Percentiles rank a stretch among this genome's conserved stretches.
phyloP scores from a whole-genome alignment of 2,113 vertebrate genomes.

The Zosterops hypoxanthus region DNA sequence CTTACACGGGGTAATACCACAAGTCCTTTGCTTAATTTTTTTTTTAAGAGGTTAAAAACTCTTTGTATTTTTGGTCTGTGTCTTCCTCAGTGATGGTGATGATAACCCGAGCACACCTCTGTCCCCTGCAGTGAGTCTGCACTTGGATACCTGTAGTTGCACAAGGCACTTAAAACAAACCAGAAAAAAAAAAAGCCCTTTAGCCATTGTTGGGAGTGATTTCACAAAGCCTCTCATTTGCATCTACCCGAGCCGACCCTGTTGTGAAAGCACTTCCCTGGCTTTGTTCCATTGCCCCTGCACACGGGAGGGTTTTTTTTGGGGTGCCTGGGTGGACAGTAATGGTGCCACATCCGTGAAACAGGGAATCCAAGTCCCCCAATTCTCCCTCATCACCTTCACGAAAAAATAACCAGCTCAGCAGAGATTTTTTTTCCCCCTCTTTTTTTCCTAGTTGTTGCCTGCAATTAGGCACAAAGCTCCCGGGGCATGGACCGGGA shows the following conservation, averaged over 20 bases:
- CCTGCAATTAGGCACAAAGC: neutral
- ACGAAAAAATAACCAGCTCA: neutral
- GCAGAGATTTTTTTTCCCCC: accelerated
- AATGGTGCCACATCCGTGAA: neutral
- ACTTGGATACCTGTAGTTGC: neutral
- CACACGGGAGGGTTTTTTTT: neutral
- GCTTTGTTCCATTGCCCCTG: neutral
- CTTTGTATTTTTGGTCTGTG: neutral
- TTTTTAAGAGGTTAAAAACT: neutral
- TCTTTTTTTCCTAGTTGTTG: neutral
- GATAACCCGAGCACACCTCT: neutral
- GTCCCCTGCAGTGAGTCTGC: too few species aligned
- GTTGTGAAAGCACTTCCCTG: neutral
- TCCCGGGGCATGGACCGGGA: neutral
- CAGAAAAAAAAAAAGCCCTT: neutral
- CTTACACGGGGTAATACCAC: neutral
- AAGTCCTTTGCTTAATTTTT: neutral
- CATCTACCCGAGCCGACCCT: too few species aligned
- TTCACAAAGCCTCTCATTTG: neutral
- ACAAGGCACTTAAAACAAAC: neutral
- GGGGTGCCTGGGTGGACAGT: accelerated
- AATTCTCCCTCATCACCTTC: too few species aligned
- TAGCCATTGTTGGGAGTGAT: neutral
- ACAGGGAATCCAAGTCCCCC: too few species aligned
- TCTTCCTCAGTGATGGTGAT: neutral